phyloP scores from a whole-genome alignment of 53 echinoderm and acorn worm species.

The Astropecten irregularis region DNA sequence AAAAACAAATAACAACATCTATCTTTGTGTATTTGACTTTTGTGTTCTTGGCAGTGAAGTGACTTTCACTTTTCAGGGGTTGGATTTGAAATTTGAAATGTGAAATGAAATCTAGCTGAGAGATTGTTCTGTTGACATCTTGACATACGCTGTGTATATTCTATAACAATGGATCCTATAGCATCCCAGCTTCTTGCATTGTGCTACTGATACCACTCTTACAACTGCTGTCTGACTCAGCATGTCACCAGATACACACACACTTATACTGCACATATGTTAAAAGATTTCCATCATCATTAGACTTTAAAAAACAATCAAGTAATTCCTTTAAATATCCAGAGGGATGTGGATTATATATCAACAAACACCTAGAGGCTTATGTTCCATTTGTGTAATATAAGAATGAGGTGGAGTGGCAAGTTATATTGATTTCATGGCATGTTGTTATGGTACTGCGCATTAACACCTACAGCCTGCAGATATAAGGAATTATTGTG shows the following conservation, averaged over 20 bases:
- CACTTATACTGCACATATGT: neutral
- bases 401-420: conserved; percentile 33
- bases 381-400: conserved; percentile 61
- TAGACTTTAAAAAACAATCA: conserved; percentile 28
- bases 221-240: no score
- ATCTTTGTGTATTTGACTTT: no score
- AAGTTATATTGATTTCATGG: conserved; percentile 53
- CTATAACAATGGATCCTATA: no score
- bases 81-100: no score
- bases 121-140: no score
- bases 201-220: no score
- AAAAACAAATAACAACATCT: no score
- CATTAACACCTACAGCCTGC: conserved; percentile 46
- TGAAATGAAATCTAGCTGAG: no score
- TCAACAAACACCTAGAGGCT: conserved; percentile 53
- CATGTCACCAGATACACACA: neutral
- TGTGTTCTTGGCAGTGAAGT: no score
- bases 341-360: conserved; percentile 46
- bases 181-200: no score
- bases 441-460: conserved; percentile 41
- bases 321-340: conserved; percentile 55
- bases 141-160: no score
- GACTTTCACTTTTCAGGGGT: no score
- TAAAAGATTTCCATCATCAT: neutral
- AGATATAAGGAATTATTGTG: conserved; percentile 54